A percentile compares a stretch with the other conserved stretches of the same genome.
Evolutionary conservation across 2,797 vertebrate genomes (phyloP).

Genomic region (Gobio occitaniae): DNA sequence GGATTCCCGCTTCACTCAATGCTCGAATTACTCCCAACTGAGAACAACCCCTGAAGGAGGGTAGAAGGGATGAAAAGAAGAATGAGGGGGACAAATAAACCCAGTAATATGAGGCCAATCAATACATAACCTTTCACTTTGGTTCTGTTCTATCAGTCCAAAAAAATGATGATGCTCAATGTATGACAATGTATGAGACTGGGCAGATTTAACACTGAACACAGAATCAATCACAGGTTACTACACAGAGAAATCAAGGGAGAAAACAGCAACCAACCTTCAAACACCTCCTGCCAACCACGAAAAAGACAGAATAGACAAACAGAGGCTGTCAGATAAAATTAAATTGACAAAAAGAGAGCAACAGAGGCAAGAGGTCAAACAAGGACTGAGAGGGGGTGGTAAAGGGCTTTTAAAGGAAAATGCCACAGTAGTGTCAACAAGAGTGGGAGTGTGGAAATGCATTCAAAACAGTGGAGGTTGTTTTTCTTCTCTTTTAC

Average conservation of each 20-base stretch:
- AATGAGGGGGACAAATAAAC: background rate
- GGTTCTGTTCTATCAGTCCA: background rate
- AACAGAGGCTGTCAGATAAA: constrained; percentile 48
- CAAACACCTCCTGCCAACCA: constrained; percentile 55
- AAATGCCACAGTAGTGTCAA: constrained; percentile 18
- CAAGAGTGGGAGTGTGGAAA: constrained; percentile 9
- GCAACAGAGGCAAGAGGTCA: constrained; percentile 31
- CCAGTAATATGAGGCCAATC: background rate
- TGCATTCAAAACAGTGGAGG: constrained; percentile 5
- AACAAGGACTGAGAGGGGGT: background rate
- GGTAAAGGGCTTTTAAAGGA: background rate
- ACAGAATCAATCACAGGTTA: constrained; percentile 32
- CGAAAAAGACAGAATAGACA: constrained; percentile 46
- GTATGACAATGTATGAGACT: background rate
- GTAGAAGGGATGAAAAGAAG: background rate
- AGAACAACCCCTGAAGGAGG: constrained; percentile 85
- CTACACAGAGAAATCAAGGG: constrained; percentile 14
- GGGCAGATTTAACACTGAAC: constrained; percentile 32
- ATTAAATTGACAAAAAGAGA: constrained; percentile 20
- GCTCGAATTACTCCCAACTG: constrained; percentile 92
- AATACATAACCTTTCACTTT: background rate
- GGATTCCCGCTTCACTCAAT: constrained; percentile 86
- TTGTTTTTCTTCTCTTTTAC: background rate
- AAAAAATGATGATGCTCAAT: background rate
- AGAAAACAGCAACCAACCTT: constrained; percentile 60